These are phyloP conservation scores for Scomber colias DNA, from an alignment of 2,113 vertebrate species.

Conservation along the genomic window DNA sequence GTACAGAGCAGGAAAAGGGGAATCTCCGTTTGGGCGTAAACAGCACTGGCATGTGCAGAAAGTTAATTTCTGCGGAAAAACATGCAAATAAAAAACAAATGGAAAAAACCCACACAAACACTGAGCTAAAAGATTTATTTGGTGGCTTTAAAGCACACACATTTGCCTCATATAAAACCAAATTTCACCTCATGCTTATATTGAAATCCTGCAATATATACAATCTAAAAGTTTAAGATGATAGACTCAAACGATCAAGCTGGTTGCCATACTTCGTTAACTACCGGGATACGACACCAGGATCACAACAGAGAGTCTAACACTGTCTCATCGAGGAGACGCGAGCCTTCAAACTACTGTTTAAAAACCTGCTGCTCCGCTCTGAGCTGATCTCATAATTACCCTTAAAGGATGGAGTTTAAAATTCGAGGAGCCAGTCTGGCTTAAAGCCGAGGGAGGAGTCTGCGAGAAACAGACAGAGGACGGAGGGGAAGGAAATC, in stretches of 20 bases:
- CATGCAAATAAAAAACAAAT: conserved; percentile 33
- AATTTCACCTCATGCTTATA: neutral
- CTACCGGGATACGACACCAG: conserved; percentile 25
- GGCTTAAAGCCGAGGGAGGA: conserved; percentile 67
- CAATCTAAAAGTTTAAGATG: conserved; percentile 4
- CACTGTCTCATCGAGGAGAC: conserved; percentile 46
- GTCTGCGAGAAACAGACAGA: conserved; percentile 23
- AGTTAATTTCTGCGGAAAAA: conserved; percentile 21
- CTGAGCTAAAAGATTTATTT: neutral
- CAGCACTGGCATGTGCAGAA: conserved; percentile 3
- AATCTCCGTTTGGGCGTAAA: conserved; percentile 60
- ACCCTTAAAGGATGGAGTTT: conserved; percentile 61
- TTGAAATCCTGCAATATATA: neutral
- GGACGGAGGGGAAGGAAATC: conserved; percentile 44
- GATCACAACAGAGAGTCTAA: conserved; percentile 55
- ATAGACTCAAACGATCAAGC: neutral
- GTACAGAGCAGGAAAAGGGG: conserved; percentile 63
- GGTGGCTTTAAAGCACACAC: no score
- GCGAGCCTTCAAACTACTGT: conserved; percentile 64
- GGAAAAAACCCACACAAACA: neutral
- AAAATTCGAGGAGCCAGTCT: conserved; percentile 65
- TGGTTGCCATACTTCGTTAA: conserved; percentile 24
- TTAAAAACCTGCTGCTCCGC: conserved; percentile 66
- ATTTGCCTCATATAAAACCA: no score
- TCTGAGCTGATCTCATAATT: conserved; percentile 75